Conservation (phyloP, 2,888 invertebrate species). For the Psylliodes chrysocephalus region DNA sequence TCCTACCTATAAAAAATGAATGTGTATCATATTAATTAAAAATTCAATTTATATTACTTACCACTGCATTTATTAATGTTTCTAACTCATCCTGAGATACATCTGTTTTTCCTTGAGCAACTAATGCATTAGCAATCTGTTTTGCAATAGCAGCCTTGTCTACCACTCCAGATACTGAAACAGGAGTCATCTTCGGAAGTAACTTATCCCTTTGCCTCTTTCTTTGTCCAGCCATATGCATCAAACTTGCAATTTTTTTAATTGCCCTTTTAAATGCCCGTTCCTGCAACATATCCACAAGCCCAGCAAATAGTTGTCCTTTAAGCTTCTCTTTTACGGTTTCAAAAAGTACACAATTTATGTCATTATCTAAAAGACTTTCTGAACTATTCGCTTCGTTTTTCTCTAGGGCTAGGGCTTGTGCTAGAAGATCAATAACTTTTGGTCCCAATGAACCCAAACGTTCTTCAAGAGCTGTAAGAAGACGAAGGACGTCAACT, state of each 20-base stretch:
- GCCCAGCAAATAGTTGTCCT: constrained; percentile 57
- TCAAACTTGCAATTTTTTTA: constrained; percentile 78
- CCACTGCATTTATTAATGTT: constrained; percentile 81
- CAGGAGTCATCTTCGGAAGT: constrained; percentile 59
- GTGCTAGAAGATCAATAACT: constrained; percentile 79
- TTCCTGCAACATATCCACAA: constrained; percentile 70
- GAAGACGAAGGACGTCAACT: constrained; percentile 76
- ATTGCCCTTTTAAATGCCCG: constrained; percentile 79
- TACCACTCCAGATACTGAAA: constrained; percentile 75
- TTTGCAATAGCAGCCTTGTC: constrained; percentile 84
- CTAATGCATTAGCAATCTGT: constrained; percentile 82
- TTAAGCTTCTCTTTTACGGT: constrained; percentile 88
- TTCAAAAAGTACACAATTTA: constrained; percentile 81
- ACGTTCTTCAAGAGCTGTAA: constrained; percentile 85
- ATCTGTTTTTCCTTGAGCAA: constrained; percentile 83
- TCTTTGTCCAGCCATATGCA: constrained; percentile 72
- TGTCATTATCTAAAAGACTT: constrained; percentile 76
- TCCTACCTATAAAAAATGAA: constrained; percentile 66
- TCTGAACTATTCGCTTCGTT: constrained; percentile 78
- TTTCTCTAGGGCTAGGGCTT: constrained; percentile 82
- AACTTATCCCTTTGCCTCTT: constrained; percentile 61
- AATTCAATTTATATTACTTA: no score
- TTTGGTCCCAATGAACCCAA: constrained; percentile 87
- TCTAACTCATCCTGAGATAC: constrained; percentile 83
- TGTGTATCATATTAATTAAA: no score